Base-by-base conservation (phyloP, 2,113 vertebrate species). In the Polypterus senegalus region DNA sequence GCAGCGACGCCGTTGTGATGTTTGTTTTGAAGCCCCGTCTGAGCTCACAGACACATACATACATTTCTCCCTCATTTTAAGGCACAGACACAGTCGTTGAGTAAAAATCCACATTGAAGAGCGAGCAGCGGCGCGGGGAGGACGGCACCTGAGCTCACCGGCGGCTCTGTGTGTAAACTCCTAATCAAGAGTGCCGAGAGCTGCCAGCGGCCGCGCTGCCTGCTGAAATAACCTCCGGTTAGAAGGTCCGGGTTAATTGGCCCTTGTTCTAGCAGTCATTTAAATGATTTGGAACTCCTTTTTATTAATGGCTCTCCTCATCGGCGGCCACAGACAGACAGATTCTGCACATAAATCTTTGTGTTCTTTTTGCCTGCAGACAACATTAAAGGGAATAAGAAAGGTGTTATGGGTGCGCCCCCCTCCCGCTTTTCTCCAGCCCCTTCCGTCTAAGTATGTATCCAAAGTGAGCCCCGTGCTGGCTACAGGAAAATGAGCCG, bases 321-420 rank as follows among this genome's bases (percentile, higher is more conserved):
- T 57, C 66, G 43, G 64, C 65, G 49, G 61, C 65, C 59, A 43
- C 46, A 68, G 68, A 59, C 60, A 66, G 54, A 64, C 65, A 66
- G 64, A 66, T 64, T 63, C 65, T 45, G 6, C 64, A 65, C 73
- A 75, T 73, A 75, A 70, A 75, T 77, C 75, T 70, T 64, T 67
- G 66, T 64, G 65, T 69, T 72, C 68, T 57, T 54, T 69, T 69
- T 7, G 70, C 73, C 70, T 72, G 60, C 62, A 72, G 75, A 77
- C 73, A 75, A 69, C 71, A 77, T 70, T 63, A 71, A 67, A 66
- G 63, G 71, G 64, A 71, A 71, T 69, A 68, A 68, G 70, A 69
- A 71, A 72, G 70, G 66, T 72, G 71, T 71, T 71, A 69, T 65
- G 64, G 65, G 70, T 49, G 63, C 68, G 27, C 27, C 27, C 27